Evolutionary conservation across 2,888 invertebrate species (phyloP), one percentile per base, ranked within the genome.

Genomic region (Chorisops tibialis): DNA sequence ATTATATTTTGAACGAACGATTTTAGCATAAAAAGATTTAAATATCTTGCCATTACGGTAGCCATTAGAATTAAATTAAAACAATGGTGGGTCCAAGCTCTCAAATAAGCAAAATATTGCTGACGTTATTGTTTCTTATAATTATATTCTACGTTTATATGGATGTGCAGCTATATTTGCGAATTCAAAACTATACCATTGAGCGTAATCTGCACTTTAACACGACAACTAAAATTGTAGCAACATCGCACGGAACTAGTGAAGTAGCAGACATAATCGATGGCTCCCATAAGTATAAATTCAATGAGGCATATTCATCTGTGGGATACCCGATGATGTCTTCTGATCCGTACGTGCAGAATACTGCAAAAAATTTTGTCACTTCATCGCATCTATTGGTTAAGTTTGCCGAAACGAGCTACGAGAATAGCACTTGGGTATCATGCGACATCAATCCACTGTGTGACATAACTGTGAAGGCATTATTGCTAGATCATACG

Each of bases 391-490:
- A 69, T 9, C 72, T 19, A 16, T 18, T 47, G 5, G 19, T 19
- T 1, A 47, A 47, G 12, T 14, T 47, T 21, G 12, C 2, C 14
- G 18, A 41, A 41, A 3, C 9, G 22, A 60, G 69, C 67, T 86
- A 85, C 70, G 81, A 81, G 65, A 81, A 82, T 24, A 78, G 78
- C 0, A 81, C 81, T 1, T 83, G 85, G 84, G 72, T 89, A n/a
- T 82, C 84, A 16, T 90, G 90, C 71, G 82, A 81, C 48, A 81
- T 89, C 30, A 87, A 89, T 69, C 91, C 91, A 0, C 73, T 90
- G 14, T 91, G 91, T 72, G 85, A 88, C 69, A 85, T 93, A 1
- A 92, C 92, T 0, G 88, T 91, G 0, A 94, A 94, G 77, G 87
- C 88, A 1, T 75, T 93, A 59, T 84, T 93, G 80, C 79, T 91